Evolutionary conservation across 2,888 invertebrate species (phyloP), one percentile per base, ranked within the genome.

Genomic region (Xiphydria camelus): DNA sequence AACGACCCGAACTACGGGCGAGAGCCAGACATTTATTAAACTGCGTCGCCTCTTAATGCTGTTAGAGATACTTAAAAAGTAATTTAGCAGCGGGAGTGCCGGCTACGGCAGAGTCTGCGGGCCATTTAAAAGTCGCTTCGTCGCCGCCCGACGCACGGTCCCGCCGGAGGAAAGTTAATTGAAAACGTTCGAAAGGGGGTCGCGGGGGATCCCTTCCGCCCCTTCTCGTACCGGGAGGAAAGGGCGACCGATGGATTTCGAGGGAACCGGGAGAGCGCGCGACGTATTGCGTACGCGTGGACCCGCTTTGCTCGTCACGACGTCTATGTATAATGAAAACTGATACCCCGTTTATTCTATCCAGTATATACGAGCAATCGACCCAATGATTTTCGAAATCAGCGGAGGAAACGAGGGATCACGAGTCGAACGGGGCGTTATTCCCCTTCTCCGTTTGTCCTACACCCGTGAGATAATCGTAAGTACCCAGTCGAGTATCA

Each of bases 91-190:
- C 5, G 4, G 39, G 29, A 12, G 15, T 14, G 29, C 15, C n/a
- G 7, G 29, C 12, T 14, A 12, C 29, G 6, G 9, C 14, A 29
- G 10, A 29, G n/a, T 14, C 12, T 29, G 14, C 4, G 29, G n/a
- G 29, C 29, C 29, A 29, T 42, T 37, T 23, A 17, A 35, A 35
- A 41, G 15, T 23, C 17, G 23, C 25, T 14, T 41, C 31, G 3
- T 9, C 32, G 12, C 4, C 5, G 18, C 6, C 10, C 14, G 10
- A 6, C 31, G 21, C 48, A 21, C 36, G 32, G 42, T 12, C 36
- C 48, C n/a, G n/a, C n/a, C n/a, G n/a, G n/a, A n/a, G n/a, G 36
- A 42, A 44, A 41, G 42, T 53, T 58, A 55, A 57, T 55, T 53
- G 41, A 45, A 53, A 51, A 53, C 32, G 34, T 34, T 25, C 36